phyloP scores from a whole-genome alignment of 1,140 invertebrate genomes.

The Drosophila tropicalis region DNA sequence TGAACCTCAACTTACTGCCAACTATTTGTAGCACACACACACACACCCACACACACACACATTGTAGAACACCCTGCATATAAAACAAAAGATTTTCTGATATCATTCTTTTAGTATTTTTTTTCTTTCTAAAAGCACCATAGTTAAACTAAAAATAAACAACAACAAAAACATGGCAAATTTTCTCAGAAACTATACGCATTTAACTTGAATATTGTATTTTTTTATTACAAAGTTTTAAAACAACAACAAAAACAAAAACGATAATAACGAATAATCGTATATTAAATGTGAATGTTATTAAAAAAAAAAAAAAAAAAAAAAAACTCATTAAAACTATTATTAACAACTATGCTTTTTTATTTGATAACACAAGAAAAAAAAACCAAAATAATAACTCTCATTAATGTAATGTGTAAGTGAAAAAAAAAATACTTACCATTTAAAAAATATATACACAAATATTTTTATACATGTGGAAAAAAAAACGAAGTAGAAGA shows the following conservation, averaged over 20 bases:
- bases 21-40: slow-evolving; percentile 39
- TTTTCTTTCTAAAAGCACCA: slow-evolving; percentile 23
- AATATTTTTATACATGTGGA: slow-evolving; percentile 77
- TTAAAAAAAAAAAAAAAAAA: slow-evolving; percentile 27
- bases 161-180: slow-evolving; percentile 32
- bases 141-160: slow-evolving; percentile 10
- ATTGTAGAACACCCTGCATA: slow-evolving; percentile 53
- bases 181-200: slow-evolving; percentile 48
- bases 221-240: slow-evolving; percentile 49
- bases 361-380: slow-evolving; percentile 39
- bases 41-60: slow-evolving; percentile 38
- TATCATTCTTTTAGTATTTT: slow-evolving; percentile 22
- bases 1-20: slow-evolving; percentile 52
- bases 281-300: slow-evolving; percentile 66
- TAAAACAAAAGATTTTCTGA: slow-evolving; percentile 24
- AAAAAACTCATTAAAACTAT: slow-evolving; percentile 52
- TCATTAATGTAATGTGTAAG: slow-evolving; percentile 80
- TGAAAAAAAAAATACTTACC: slow-evolving; percentile 49
- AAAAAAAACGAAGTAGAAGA: slow-evolving; percentile 31
- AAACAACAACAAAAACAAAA: background rate
- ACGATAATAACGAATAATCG: slow-evolving; percentile 38
- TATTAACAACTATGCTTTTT: slow-evolving; percentile 63
- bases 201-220: slow-evolving; percentile 68
- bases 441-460: slow-evolving; percentile 64
- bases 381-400: slow-evolving; percentile 52